These are phyloP conservation scores for Protobothrops mucrosquamatus DNA, from an alignment of 2,113 vertebrate genomes.

Conservation along the genomic window DNA sequence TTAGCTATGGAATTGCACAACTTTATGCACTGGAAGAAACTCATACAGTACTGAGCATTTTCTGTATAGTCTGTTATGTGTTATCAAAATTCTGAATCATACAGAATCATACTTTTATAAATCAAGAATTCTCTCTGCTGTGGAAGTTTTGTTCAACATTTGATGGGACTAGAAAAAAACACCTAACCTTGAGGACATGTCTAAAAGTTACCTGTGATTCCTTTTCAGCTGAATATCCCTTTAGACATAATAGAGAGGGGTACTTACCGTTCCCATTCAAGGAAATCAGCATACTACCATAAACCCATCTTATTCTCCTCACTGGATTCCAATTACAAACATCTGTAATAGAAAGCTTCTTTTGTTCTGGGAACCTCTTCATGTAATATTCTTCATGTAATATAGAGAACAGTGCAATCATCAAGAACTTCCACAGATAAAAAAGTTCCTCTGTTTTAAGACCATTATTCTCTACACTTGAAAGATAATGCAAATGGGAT, in stretches of 20 bases:
- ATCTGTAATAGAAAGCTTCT: not conserved
- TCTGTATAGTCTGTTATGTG: not conserved
- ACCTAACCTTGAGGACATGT: not conserved
- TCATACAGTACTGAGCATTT: not conserved
- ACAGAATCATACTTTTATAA: not conserved
- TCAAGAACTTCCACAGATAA: not conserved
- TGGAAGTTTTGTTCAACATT: not conserved
- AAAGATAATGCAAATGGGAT: not conserved
- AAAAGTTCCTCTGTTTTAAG: not conserved
- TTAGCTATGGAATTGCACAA: not conserved
- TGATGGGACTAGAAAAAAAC: not conserved
- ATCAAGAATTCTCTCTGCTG: not conserved
- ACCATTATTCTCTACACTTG: not conserved
- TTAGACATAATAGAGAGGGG: not conserved
- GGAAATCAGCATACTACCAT: not conserved
- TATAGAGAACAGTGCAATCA: not conserved
- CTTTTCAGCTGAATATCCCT: not conserved
- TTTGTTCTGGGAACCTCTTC: not conserved
- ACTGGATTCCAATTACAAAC: not conserved
- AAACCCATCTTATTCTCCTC: not conserved
- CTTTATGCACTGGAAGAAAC: not conserved
- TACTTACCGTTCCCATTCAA: not conserved
- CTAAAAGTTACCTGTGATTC: not conserved
- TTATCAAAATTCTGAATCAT: not conserved
- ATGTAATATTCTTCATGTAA: not conserved